Conservation (phyloP, 2,888 invertebrate species). For the Thymelicus sylvestris region DNA sequence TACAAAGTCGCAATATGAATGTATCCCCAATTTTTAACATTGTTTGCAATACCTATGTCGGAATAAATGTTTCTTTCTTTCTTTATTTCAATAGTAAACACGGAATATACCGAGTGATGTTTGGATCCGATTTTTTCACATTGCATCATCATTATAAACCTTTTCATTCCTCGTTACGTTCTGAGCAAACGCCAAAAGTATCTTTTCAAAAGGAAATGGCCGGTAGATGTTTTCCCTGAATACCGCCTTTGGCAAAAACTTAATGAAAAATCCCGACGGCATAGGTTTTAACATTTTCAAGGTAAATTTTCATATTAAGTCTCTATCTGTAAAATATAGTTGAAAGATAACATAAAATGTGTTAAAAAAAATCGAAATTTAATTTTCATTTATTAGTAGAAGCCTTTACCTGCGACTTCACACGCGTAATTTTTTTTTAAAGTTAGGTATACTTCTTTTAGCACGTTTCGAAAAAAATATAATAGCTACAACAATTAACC, state of each 20-base stretch:
- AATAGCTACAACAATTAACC: too few relatives aligned
- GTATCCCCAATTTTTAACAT: too few relatives aligned
- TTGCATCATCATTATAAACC: not conserved
- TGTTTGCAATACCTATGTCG: too few relatives aligned
- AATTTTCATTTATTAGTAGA: too few relatives aligned
- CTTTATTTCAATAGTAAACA: too few relatives aligned
- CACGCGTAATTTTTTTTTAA: too few relatives aligned
- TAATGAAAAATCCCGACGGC: not conserved
- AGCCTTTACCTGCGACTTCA: too few relatives aligned
- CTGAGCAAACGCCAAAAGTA: not conserved
- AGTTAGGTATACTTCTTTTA: too few relatives aligned
- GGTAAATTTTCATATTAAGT: not conserved
- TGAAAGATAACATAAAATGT: too few relatives aligned
- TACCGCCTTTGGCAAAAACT: conserved; percentile 6
- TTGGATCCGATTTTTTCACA: not conserved
- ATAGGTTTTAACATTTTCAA: not conserved
- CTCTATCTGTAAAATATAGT: not conserved
- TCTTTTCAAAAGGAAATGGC: conserved; percentile 2
- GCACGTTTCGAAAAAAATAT: too few relatives aligned
- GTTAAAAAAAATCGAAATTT: too few relatives aligned
- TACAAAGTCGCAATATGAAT: not conserved
- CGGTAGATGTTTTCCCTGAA: not conserved
- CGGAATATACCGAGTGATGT: not conserved
- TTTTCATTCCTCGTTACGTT: not conserved
- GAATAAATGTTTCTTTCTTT: too few relatives aligned